These are phyloP conservation scores for Asbolus verrucosus DNA, from an alignment of 1,140 invertebrate species.

Conservation along the genomic window DNA sequence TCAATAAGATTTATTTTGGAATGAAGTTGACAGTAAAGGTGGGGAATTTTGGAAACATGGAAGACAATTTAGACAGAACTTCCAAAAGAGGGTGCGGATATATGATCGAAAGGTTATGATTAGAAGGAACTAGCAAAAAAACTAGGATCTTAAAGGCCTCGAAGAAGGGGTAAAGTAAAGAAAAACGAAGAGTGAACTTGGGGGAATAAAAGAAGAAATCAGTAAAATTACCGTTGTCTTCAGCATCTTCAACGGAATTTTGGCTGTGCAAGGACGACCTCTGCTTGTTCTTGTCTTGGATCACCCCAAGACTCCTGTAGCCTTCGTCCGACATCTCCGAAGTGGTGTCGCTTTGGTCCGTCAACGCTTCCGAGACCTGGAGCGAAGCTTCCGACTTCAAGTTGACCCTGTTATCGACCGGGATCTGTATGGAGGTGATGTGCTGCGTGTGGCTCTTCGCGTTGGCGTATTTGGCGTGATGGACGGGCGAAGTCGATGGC, in stretches of 20 bases:
- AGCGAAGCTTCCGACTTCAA: constrained; percentile 60
- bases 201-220: background rate
- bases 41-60: too few relatives aligned
- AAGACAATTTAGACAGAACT: too few relatives aligned
- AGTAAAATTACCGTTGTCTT: constrained; percentile 71
- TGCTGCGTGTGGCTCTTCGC: constrained; percentile 48
- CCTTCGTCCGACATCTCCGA: constrained; percentile 90
- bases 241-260: constrained; percentile 76
- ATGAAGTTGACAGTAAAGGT: too few relatives aligned
- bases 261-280: constrained; percentile 75
- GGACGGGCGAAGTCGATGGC: constrained; percentile 44
- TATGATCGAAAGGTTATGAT: too few relatives aligned
- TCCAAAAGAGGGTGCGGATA: too few relatives aligned
- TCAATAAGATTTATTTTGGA: too few relatives aligned
- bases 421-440: constrained; percentile 60
- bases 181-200: background rate
- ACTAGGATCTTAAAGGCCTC: too few relatives aligned
- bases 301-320: constrained; percentile 82
- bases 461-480: constrained; percentile 52
- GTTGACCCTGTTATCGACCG: constrained; percentile 54
- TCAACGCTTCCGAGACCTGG: constrained; percentile 60
- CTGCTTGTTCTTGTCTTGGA: constrained; percentile 71
- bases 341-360: constrained; percentile 81
- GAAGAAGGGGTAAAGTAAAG: too few relatives aligned
- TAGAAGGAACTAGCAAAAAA: too few relatives aligned